These are phyloP conservation scores for Tauraco erythrolophus DNA, from an alignment of 2,113 vertebrate genomes.

Conservation along the genomic window DNA sequence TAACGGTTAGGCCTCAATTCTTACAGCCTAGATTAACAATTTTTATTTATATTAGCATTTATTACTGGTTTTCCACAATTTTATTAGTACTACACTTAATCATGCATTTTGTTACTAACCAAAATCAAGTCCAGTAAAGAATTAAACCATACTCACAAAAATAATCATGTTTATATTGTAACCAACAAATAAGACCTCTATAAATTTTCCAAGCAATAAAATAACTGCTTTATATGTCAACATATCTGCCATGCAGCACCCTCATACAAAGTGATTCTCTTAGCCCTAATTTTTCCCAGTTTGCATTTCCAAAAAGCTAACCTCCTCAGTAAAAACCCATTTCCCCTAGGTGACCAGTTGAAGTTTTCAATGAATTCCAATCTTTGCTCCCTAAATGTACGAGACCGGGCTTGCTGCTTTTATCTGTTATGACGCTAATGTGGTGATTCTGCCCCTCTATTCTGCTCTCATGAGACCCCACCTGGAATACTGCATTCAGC, in stretches of 20 bases:
- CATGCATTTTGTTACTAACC: neutral
- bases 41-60: neutral
- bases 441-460: no score
- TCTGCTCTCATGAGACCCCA: no score
- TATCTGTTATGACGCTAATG: neutral
- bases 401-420: neutral
- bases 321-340: neutral
- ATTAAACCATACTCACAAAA: neutral
- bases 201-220: neutral
- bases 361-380: neutral
- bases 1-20: neutral
- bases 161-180: neutral
- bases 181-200: neutral
- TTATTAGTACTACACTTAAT: neutral
- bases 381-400: neutral
- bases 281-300: neutral
- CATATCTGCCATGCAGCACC: neutral
- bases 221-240: neutral
- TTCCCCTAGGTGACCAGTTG: neutral
- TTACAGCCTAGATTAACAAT: neutral
- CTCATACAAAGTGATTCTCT: neutral
- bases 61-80: neutral
- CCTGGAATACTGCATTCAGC: no score
- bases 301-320: neutral
- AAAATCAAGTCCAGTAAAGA: neutral